These are phyloP conservation scores for Tridacna gigas DNA, from an alignment of 2,888 invertebrate genomes.

Conservation along the genomic window DNA sequence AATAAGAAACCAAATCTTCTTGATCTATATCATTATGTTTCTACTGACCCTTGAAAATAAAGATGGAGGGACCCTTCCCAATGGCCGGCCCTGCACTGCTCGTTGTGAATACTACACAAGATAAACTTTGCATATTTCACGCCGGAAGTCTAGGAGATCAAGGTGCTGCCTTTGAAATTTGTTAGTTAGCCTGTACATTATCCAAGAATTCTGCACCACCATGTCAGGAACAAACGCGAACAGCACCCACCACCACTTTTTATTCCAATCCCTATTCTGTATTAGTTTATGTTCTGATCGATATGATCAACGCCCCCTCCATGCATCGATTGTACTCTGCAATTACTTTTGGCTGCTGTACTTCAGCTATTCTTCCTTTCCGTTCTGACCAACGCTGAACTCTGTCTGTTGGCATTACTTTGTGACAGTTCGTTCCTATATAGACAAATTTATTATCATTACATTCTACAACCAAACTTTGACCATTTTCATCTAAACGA, in stretches of 20 bases:
- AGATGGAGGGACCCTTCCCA: slow-evolving; percentile 13
- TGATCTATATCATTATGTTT: no score
- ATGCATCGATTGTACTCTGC: neutral
- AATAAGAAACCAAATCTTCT: no score
- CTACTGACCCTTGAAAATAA: no score
- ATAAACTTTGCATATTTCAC: slow-evolving; percentile 17
- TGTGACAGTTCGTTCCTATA: slow-evolving; percentile 26
- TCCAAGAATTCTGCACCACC: slow-evolving; percentile 26
- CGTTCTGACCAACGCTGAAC: slow-evolving; percentile 18
- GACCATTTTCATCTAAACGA: slow-evolving; percentile 12
- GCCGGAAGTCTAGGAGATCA: slow-evolving; percentile 22
- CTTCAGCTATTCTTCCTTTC: slow-evolving; percentile 16
- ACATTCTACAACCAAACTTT: slow-evolving; percentile 19
- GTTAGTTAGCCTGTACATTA: slow-evolving; percentile 18
- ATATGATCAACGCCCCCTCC: neutral
- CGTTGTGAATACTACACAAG: slow-evolving; percentile 22
- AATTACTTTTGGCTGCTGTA: slow-evolving; percentile 19
- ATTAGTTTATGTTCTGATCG: slow-evolving; percentile 11
- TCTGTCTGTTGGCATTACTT: slow-evolving; percentile 16
- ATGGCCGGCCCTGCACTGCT: slow-evolving; percentile 8
- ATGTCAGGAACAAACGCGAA: slow-evolving; percentile 22
- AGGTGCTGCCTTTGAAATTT: neutral
- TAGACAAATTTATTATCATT: slow-evolving; percentile 18
- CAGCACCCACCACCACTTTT: slow-evolving; percentile 12
- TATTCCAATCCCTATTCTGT: slow-evolving; percentile 7